phyloP scores from a whole-genome alignment of 2,797 vertebrate genomes.

The Myripristis jacobus region DNA sequence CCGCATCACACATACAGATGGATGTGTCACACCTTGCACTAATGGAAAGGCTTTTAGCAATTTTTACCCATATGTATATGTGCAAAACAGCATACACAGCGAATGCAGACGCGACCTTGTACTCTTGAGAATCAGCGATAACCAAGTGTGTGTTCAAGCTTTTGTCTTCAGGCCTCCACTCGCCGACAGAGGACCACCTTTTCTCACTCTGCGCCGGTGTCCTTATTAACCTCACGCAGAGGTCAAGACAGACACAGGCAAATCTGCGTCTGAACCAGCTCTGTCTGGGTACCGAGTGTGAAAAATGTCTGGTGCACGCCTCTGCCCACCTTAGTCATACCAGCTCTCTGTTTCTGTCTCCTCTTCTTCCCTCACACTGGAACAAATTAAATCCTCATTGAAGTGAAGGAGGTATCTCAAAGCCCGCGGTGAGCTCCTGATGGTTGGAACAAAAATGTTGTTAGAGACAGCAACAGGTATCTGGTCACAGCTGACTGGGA shows the following conservation, averaged over 20 bases:
- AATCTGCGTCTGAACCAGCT: not conserved
- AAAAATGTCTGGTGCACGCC: constrained; percentile 42
- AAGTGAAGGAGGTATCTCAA: no score
- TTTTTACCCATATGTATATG: no score
- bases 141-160: no score
- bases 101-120: no score
- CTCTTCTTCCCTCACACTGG: not conserved
- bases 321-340: constrained; percentile 1
- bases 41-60: constrained; percentile 43
- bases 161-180: no score
- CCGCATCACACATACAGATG: not conserved
- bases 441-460: not conserved
- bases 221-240: no score
- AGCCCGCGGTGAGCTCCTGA: constrained; percentile 5
- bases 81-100: no score
- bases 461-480: no score
- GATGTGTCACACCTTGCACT: not conserved
- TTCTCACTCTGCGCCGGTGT: no score
- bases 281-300: constrained; percentile 60
- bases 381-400: not conserved
- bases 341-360: constrained; percentile 16
- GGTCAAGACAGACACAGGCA: not conserved
- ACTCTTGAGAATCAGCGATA: no score
- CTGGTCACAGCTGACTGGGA: no score
- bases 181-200: no score